Percentiles rank a stretch among this genome's conserved stretches.
phyloP scores from a whole-genome alignment of 1,140 invertebrate genomes.

The Drosophila pandora region DNA sequence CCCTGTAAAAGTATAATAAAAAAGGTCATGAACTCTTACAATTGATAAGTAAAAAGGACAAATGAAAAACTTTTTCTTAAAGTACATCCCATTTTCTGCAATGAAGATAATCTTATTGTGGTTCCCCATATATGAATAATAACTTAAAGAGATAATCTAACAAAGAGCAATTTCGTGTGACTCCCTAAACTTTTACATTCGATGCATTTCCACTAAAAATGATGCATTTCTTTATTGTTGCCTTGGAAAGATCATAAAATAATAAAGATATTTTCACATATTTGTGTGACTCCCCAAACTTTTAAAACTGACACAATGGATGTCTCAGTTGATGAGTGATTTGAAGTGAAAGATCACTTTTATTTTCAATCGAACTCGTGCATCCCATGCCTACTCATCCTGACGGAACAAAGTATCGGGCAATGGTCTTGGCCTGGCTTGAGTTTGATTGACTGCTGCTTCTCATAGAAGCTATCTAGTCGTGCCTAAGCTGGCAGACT shows the following conservation, averaged over 20 bases:
- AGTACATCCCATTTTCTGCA: not conserved
- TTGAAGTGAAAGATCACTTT: not conserved
- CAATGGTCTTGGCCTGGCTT: constrained; percentile 6
- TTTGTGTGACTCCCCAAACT: not conserved
- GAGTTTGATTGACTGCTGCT: constrained; percentile 57
- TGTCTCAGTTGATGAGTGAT: no score
- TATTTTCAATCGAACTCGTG: not conserved
- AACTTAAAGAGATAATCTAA: not conserved
- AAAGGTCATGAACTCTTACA: no score
- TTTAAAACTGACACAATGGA: no score
- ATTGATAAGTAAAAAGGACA: no score
- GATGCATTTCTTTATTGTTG: no score
- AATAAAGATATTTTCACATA: not conserved
- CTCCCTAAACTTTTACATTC: not conserved
- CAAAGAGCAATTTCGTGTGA: not conserved
- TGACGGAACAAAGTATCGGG: constrained; percentile 5
- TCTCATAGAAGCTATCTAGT: constrained; percentile 47
- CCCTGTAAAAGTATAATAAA: no score
- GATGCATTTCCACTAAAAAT: no score
- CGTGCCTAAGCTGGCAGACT: constrained; percentile 53
- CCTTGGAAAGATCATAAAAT: no score
- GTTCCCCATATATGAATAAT: not conserved
- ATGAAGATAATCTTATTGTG: not conserved
- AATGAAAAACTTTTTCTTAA: not conserved
- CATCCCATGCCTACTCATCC: constrained; percentile 16